Percentiles rank a stretch among this genome's conserved stretches.
Evolutionary conservation across 2,797 vertebrate species (phyloP).

Genomic region (Sebastes paucispinis): DNA sequence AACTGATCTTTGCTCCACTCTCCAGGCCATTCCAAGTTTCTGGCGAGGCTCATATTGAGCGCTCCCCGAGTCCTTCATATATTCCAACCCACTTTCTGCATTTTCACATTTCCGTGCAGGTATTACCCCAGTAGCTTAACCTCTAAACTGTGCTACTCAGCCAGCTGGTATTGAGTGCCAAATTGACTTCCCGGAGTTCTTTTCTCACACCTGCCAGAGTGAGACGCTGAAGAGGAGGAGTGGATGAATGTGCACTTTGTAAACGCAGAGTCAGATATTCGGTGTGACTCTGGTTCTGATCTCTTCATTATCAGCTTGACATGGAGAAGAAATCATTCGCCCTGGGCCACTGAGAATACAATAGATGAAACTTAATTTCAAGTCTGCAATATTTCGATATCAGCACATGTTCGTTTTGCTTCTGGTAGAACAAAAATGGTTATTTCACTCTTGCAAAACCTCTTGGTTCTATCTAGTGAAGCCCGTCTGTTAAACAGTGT

Average conservation of each 20-base stretch:
- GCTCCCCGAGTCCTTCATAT: conserved; percentile 42
- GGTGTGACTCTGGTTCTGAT: neutral
- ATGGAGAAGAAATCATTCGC: neutral
- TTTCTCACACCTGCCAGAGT: conserved; percentile 19
- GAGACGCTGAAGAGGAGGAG: conserved; percentile 21
- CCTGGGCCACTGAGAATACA: neutral
- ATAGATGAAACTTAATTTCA: neutral
- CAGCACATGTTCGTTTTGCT: neutral
- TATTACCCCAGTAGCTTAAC: conserved; percentile 56
- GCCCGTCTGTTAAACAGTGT: too few species aligned
- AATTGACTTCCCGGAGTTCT: conserved; percentile 38
- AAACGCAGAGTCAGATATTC: neutral
- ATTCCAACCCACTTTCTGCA: conserved; percentile 40
- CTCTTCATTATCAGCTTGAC: conserved; percentile 14
- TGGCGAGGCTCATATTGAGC: conserved; percentile 42
- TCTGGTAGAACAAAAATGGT: neutral
- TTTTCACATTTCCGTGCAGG: conserved; percentile 31
- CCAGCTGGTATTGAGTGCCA: conserved; percentile 31
- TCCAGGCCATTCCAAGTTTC: conserved; percentile 38
- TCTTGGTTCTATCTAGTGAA: too few species aligned
- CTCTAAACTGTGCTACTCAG: conserved; percentile 45
- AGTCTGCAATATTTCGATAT: neutral
- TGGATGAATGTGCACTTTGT: conserved; percentile 15
- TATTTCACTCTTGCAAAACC: neutral
- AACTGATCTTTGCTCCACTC: conserved; percentile 45